Evolutionary conservation across 2,113 vertebrate genomes (phyloP), one percentile per base, ranked within the genome.

Genomic region (Cardinalis cardinalis): DNA sequence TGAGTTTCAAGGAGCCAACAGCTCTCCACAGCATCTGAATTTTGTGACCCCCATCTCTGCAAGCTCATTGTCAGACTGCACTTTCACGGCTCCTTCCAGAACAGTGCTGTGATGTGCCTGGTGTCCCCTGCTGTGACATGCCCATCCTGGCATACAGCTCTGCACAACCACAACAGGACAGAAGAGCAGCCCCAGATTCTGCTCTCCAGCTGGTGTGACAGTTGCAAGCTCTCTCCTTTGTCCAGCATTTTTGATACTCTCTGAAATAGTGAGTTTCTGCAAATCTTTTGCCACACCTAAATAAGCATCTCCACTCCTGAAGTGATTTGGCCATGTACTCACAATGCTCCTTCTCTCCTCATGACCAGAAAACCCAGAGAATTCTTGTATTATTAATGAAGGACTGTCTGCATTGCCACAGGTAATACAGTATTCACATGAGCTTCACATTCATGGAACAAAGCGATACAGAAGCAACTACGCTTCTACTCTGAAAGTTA

Each of bases 361-460:
- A 72, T 53, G 68, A 89, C 41, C 63, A 92, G 75, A 85, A 85
- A 92, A 58, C 38, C 21, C 55, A 59, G 41, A 55, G 43, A 40
- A 64, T 59, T 87, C 26, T 75, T 91, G 26, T 81, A 92, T 78
- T 81, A 93, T 89, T 92, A 88, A 93, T 78, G 70, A 86, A 84
- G 61, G 48, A 75, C 77, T 84, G 76, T 84, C 83, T 93, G 70
- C 66, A 79, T 75, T 92, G 87, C 85, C 87, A 93, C 68, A 93
- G 78, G 78, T 94, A 88, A 84, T 49, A 63, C 23, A 61, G 58
- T 51, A 87, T 59, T 87, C 71, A 69, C 55, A 51, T 6, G 31
- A 91, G 78, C 59, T 79, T 79, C 78, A 63, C 28, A 73, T 83
- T 76, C 82, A 52, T 31, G 32, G 41, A 82, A 87, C 29, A 82